phyloP scores from a whole-genome alignment of 2,888 invertebrate genomes.

The Tinea trinotella region DNA sequence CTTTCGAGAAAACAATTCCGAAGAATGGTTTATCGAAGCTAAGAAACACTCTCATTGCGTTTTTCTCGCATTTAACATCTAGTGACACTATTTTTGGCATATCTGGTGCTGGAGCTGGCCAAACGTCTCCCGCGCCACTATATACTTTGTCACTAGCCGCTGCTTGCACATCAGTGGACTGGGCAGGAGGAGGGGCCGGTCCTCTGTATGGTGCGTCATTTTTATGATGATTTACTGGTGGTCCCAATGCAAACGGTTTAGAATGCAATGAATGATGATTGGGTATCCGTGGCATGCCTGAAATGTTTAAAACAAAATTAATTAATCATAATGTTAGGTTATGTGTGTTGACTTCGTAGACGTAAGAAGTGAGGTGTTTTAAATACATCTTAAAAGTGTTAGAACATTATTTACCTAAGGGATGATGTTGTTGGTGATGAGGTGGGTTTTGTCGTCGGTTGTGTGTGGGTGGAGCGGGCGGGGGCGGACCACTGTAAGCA shows the following conservation, averaged over 20 bases:
- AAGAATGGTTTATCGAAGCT: slow-evolving; percentile 95
- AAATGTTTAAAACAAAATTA: slow-evolving; percentile 27
- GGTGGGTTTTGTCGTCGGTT: slow-evolving; percentile 82
- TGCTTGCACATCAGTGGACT: slow-evolving; percentile 62
- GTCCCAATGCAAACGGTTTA: slow-evolving; percentile 56
- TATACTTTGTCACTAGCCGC: slow-evolving; percentile 75
- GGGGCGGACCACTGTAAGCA: slow-evolving; percentile 66
- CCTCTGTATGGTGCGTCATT: slow-evolving; percentile 79
- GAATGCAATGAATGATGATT: slow-evolving; percentile 66
- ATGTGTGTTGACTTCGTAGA: too few species aligned
- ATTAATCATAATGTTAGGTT: too few species aligned
- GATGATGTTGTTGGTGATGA: slow-evolving; percentile 74
- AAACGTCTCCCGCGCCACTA: slow-evolving; percentile 79
- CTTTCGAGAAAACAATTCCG: slow-evolving; percentile 96
- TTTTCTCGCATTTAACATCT: slow-evolving; percentile 95
- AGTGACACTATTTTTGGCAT: slow-evolving; percentile 94
- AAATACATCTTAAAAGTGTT: too few species aligned
- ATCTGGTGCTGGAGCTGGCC: slow-evolving; percentile 89
- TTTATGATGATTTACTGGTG: slow-evolving; percentile 63
- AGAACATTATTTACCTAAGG: slow-evolving; percentile 44
- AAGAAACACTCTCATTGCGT: slow-evolving; percentile 93
- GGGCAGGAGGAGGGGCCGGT: slow-evolving; percentile 74
- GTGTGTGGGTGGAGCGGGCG: slow-evolving; percentile 76
- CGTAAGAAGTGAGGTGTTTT: too few species aligned
- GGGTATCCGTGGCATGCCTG: slow-evolving; percentile 63